Base-by-base conservation (phyloP, 2,888 invertebrate species). In the Morpho helenor region DNA sequence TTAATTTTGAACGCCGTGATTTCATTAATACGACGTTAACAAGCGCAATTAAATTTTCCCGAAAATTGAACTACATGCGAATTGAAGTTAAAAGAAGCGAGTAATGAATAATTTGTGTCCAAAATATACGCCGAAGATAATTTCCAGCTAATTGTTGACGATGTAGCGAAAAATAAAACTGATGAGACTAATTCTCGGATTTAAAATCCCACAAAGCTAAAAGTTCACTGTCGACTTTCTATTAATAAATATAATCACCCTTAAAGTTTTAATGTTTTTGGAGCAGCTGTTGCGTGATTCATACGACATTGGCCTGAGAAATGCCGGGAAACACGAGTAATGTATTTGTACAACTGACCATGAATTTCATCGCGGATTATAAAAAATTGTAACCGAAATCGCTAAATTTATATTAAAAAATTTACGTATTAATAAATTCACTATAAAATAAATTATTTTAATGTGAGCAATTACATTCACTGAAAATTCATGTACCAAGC, bases 271-370 rank as follows among this genome's bases (percentile, higher is more conserved):
- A 82, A 81, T 80, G 73, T 72, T 79, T 75, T 76, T 78, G 79
- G 74, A 84, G 84, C 87, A 87, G 86, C 85, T 86, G 87, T 79
- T 67, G 70, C 65, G 68, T 88, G 88, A 89, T 64, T 88, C 88
- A 89, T 70, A 66, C 73, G 88, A 84, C 88, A 88, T 88, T 88
- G 88, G 81, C 71, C 75, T 72, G 76, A 78, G 74, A 67, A 68
- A 71, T 75, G 71, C 68, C 74, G 78, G 78, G 78, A 71, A 82
- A 79, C 74, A 74, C 78, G 77, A 79, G 74, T 73, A 70, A 73
- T 73, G 74, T 73, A 74, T 78, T 77, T 76, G 77, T 77, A 81
- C 76, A 74, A 74, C 65, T 73, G 81, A 74, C 84, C 84, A 73
- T 82, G 85, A 84, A 80, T 76, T 68, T 73, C 77, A 80, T 79